These are phyloP conservation scores for Sciurus carolinensis DNA, from an alignment of 2,797 vertebrate species.

Conservation along the genomic window DNA sequence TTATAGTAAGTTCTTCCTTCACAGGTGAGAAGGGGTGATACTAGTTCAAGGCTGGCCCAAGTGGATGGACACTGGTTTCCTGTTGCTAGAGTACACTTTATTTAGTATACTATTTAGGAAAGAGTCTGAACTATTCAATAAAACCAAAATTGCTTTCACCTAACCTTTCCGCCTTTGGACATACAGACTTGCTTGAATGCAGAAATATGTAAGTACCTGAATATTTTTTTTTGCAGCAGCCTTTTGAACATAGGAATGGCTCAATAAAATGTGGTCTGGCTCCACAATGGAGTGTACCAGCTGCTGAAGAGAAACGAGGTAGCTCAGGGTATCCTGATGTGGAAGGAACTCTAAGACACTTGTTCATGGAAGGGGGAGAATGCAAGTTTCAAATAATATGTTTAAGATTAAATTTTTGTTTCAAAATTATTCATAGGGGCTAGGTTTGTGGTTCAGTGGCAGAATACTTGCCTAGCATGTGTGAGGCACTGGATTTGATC, in stretches of 20 bases:
- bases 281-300: background rate
- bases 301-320: conserved; percentile 41
- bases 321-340: background rate
- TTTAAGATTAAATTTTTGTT: background rate
- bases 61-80: background rate
- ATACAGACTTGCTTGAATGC: background rate
- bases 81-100: background rate
- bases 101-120: background rate
- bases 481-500: too few species aligned
- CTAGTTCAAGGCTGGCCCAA: background rate
- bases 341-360: background rate
- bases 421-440: conserved; percentile 3
- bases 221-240: background rate
- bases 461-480: too few species aligned
- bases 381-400: background rate
- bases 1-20: background rate
- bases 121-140: background rate
- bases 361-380: background rate
- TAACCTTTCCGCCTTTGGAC: background rate
- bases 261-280: background rate
- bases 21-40: background rate
- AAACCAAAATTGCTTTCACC: background rate
- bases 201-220: background rate
- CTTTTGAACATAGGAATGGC: background rate
- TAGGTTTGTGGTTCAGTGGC: too few species aligned